Percentiles rank a stretch among this genome's conserved stretches.
phyloP scores from a whole-genome alignment of 2,113 vertebrate genomes.

The Trinectes maculatus region DNA sequence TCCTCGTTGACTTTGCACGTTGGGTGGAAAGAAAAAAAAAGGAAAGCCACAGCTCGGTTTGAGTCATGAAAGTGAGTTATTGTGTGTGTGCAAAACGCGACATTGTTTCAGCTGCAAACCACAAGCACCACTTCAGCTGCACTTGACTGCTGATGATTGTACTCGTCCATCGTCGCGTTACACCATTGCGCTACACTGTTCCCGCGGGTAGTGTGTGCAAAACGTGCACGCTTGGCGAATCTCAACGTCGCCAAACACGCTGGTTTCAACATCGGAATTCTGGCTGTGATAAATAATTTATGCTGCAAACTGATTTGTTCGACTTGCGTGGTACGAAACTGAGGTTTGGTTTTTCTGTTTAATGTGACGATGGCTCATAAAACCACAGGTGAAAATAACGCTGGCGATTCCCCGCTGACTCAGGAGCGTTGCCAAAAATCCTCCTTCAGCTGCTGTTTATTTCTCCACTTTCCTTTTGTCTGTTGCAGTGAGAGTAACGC shows the following conservation, averaged over 20 bases:
- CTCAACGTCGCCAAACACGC: background rate
- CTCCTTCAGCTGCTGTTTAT: background rate
- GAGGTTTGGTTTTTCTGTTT: too few relatives aligned
- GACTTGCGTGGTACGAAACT: too few relatives aligned
- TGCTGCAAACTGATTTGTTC: too few relatives aligned
- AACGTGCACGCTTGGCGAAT: background rate
- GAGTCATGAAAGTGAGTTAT: slow-evolving; percentile 9
- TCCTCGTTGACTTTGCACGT: slow-evolving; percentile 10
- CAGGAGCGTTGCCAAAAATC: background rate
- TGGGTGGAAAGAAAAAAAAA: slow-evolving; percentile 27
- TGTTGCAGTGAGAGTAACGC: background rate
- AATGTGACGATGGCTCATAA: too few relatives aligned
- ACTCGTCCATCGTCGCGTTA: background rate
- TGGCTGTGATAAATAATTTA: background rate
- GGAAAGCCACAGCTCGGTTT: background rate
- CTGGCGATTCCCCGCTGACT: background rate
- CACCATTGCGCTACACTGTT: background rate
- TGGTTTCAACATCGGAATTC: background rate
- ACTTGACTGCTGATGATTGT: background rate
- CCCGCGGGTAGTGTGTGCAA: background rate
- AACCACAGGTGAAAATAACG: too few relatives aligned
- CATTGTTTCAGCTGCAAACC: background rate
- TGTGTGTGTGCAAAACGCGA: background rate
- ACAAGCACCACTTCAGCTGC: background rate
- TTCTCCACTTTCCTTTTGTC: too few relatives aligned